Evolutionary conservation across 2,888 invertebrate genomes (phyloP).

Genomic region (Deilephila porcellus): DNA sequence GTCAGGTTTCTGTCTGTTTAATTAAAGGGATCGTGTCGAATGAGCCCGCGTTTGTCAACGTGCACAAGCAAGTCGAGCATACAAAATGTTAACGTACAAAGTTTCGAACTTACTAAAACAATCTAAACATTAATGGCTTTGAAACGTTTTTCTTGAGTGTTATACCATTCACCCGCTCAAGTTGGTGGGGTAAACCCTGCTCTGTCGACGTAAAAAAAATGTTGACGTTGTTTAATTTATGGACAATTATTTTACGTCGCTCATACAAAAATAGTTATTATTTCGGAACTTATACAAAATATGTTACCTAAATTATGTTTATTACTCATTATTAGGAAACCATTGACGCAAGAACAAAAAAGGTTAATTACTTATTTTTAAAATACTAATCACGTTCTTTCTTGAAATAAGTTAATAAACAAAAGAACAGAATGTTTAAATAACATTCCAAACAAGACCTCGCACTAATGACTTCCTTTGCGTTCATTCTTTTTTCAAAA

Average conservation of each 20-base stretch:
- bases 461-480: conserved; percentile 8
- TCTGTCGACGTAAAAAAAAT: neutral
- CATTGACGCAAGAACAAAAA: neutral
- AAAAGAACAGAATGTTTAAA: conserved; percentile 2
- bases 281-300: neutral
- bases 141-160: neutral
- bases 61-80: neutral
- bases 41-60: conserved; percentile 30
- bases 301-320: neutral
- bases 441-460: neutral
- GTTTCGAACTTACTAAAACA: neutral
- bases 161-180: neutral
- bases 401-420: neutral
- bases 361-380: neutral
- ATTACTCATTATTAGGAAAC: neutral
- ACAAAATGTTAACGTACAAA: neutral
- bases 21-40: conserved; percentile 36
- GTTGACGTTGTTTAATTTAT: neutral
- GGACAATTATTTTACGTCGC: neutral
- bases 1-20: conserved; percentile 29
- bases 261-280: neutral
- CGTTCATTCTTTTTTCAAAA: neutral
- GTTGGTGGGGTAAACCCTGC: neutral
- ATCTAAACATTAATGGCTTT: neutral
- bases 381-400: neutral